Conservation (phyloP, 37 sponge, comb jelly and placozoan species). For the Bolinopsis microptera region DNA sequence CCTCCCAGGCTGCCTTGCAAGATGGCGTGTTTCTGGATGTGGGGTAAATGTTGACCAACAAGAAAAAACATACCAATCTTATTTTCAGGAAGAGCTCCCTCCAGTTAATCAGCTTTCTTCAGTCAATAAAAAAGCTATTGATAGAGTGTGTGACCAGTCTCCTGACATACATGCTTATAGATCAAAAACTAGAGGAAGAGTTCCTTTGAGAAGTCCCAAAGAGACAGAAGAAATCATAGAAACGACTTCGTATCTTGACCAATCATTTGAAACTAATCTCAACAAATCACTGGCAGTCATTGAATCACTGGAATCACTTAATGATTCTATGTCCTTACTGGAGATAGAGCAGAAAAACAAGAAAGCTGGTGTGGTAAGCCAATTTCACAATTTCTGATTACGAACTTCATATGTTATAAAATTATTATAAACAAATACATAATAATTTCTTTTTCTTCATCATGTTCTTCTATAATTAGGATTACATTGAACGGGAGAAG, state of each 20-base stretch:
- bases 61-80: too few relatives aligned
- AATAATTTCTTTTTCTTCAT: too few relatives aligned
- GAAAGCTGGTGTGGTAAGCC: slow-evolving; percentile 7
- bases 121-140: not conserved
- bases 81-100: slow-evolving; percentile 15
- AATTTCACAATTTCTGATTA: not conserved
- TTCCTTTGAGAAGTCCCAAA: too few relatives aligned
- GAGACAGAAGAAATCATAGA: not conserved
- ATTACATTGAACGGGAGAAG: not conserved
- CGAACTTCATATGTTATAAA: not conserved
- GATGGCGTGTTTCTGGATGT: too few relatives aligned
- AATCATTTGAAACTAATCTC: not conserved
- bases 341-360: slow-evolving; percentile 29
- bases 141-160: not conserved
- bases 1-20: too few relatives aligned
- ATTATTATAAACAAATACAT: too few relatives aligned
- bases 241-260: not conserved
- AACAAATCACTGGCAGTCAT: slow-evolving; percentile 36
- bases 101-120: not conserved
- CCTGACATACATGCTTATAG: not conserved
- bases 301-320: slow-evolving; percentile 25
- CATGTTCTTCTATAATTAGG: not conserved
- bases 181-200: not conserved
- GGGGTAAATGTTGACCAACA: too few relatives aligned
- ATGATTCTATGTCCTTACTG: slow-evolving; percentile 5